phyloP scores from a whole-genome alignment of 2,797 vertebrate genomes.

The Aulostomus chinensis region DNA sequence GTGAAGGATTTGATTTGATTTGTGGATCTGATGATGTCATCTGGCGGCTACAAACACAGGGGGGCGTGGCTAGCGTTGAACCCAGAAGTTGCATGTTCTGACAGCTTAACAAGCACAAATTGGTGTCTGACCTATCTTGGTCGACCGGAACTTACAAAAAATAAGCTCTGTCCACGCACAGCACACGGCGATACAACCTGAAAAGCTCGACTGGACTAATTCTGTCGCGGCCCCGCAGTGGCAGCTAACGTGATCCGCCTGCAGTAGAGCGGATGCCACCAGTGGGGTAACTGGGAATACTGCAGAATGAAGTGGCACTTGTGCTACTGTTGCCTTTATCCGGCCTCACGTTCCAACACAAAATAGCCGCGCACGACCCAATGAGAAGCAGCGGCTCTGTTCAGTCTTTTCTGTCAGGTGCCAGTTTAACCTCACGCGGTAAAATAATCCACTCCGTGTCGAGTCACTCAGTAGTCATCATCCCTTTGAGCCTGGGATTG shows the following conservation, averaged over 20 bases:
- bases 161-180: too few species aligned
- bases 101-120: too few species aligned
- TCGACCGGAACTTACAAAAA: too few species aligned
- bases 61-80: too few species aligned
- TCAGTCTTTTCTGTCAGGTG: conserved; percentile 64
- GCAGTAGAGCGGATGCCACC: conserved; percentile 50
- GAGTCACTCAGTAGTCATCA: conserved; percentile 65
- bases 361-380: conserved; percentile 65
- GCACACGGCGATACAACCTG: too few species aligned
- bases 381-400: conserved; percentile 50
- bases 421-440: conserved; percentile 66
- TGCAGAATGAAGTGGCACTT: conserved; percentile 59
- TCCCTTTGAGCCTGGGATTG: conserved; percentile 57
- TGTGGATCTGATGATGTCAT: too few species aligned
- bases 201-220: too few species aligned
- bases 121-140: too few species aligned
- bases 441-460: conserved; percentile 64
- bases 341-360: conserved; percentile 72
- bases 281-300: conserved; percentile 56
- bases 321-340: conserved; percentile 62
- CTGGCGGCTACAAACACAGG: too few species aligned
- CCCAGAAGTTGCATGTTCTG: too few species aligned
- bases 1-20: too few species aligned
- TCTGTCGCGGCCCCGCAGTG: not conserved
- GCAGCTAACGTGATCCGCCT: conserved; percentile 37